A percentile compares a stretch with the other conserved stretches of the same genome.
These are phyloP conservation scores for Acestrorhynchus altus DNA, from an alignment of 2,797 vertebrate genomes.

Conservation along the genomic window DNA sequence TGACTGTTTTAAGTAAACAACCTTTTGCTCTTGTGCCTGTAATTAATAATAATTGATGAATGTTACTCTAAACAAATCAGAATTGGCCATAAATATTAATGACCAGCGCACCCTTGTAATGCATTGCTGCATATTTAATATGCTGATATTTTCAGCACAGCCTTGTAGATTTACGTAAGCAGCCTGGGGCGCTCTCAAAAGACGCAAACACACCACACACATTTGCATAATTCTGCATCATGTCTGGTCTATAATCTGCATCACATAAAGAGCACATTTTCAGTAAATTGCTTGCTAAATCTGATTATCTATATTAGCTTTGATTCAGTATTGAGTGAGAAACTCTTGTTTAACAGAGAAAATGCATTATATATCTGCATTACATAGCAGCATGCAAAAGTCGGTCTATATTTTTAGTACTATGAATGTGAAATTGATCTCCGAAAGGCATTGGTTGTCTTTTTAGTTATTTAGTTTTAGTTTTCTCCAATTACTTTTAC, in stretches of 20 bases:
- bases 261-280: background rate
- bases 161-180: background rate
- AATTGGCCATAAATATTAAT: background rate
- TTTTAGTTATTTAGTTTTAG: no score
- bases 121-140: background rate
- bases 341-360: background rate
- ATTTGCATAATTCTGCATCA: background rate
- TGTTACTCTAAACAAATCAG: background rate
- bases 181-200: background rate
- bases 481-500: no score
- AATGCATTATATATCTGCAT: no score
- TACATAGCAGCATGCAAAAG: no score
- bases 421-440: no score
- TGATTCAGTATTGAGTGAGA: background rate
- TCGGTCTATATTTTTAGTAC: background rate
- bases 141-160: slow-evolving; percentile 3
- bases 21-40: background rate
- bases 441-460: no score
- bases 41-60: background rate
- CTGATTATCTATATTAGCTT: background rate
- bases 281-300: slow-evolving; percentile 11
- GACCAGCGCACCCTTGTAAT: background rate
- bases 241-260: background rate
- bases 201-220: background rate
- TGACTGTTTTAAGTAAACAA: background rate